Evolutionary conservation across 2,797 vertebrate genomes (phyloP), one percentile per base, ranked within the genome.

Genomic region (Silurus lanzhouensis): DNA sequence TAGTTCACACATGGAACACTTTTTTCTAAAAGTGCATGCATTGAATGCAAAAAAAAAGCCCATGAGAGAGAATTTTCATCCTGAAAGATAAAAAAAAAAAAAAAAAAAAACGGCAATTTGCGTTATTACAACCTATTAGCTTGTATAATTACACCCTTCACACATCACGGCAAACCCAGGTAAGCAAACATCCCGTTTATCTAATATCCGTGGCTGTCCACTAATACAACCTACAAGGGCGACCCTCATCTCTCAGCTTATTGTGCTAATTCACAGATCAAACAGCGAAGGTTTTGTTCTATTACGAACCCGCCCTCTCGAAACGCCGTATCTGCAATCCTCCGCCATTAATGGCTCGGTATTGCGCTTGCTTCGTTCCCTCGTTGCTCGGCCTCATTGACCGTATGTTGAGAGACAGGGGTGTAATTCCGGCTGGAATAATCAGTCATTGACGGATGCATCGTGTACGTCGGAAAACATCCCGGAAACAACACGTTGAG

Each of bases 181-280:
- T 84, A 75, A 84, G 68, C 64, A 86, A 87, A 82, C 44, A 31
- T 74, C 52, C 80, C 84, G 20, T 44, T 70, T 85, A 66, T 82
- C 70, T 64, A 75, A 82, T 84, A 88, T 74, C 46, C 57, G 6
- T 46, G 20, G 17, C 63, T 52, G 25, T 38, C 3, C 64, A 13
- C 19, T 86, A 82, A 72, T 1, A 27, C 70, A 66, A 84, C 84
- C 77, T 74, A 57, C 22, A 84, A 9, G 61, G 48, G 15, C 48
- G 13, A 81, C 60, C 25, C 67, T 84, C 77, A 27, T 84, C 64
- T 76, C 81, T 82, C 48, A 68, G 81, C 52, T 67, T 81, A 83
- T 74, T 85, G 79, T 83, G 74, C 75, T 81, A 84, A 84, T 83
- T 88, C 70, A 75, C 66, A 70, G 68, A 83, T 89, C 86, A 89